A percentile compares a stretch with the other conserved stretches of the same genome.
Evolutionary conservation across 2,113 vertebrate species (phyloP).

Genomic region (Sinosuthora webbiana): DNA sequence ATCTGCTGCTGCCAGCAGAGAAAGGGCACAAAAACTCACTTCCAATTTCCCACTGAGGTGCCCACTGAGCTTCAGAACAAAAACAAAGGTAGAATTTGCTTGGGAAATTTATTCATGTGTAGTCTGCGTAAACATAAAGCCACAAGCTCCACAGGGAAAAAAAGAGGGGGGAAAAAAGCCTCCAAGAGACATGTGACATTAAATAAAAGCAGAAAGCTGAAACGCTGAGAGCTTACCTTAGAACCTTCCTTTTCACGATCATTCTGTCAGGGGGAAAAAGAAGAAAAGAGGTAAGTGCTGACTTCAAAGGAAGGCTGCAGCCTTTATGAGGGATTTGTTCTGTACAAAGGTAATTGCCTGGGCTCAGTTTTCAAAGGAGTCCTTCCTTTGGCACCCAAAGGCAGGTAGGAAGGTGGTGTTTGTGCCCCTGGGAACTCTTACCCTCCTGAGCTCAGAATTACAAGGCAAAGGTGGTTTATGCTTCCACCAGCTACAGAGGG

Average conservation of each 20-base stretch:
- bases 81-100: background rate
- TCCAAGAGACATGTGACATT: background rate
- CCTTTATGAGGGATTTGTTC: background rate
- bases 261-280: conserved; percentile 69
- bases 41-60: background rate
- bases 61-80: background rate
- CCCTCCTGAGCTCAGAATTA: background rate
- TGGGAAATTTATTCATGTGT: background rate
- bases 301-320: conserved; percentile 11
- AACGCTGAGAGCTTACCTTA: conserved; percentile 78
- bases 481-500: background rate
- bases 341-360: background rate
- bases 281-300: background rate
- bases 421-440: background rate
- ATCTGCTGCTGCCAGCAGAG: background rate
- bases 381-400: background rate
- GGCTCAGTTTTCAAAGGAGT: background rate
- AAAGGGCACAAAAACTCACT: background rate
- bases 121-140: background rate
- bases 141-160: background rate
- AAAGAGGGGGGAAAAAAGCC: fast-evolving
- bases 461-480: background rate
- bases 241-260: conserved; percentile 77
- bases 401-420: background rate
- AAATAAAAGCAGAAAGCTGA: background rate